These are phyloP conservation scores for Psittacus erithacus DNA, from an alignment of 2,113 vertebrate genomes.

Conservation along the genomic window DNA sequence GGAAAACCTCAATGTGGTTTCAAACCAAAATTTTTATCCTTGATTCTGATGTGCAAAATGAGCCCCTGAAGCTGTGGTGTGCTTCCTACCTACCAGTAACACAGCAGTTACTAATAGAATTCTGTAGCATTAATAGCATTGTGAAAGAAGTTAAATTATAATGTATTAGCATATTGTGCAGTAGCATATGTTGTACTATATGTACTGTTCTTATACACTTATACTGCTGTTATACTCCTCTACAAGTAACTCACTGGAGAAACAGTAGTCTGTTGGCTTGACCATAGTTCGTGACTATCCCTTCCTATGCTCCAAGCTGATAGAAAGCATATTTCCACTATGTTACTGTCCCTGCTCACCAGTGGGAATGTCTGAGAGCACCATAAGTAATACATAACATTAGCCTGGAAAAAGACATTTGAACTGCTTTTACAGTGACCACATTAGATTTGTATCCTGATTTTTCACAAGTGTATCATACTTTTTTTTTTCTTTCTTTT, in stretches of 20 bases:
- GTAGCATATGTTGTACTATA: background rate
- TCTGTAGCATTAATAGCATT: background rate
- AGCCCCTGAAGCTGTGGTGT: background rate
- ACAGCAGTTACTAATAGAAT: background rate
- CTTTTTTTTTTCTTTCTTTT: background rate
- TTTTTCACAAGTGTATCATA: background rate
- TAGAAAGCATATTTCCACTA: background rate
- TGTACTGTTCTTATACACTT: background rate
- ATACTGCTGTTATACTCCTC: background rate
- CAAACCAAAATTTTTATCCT: background rate
- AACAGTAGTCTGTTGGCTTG: background rate
- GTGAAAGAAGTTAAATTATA: background rate
- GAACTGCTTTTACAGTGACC: background rate
- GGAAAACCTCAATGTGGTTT: background rate
- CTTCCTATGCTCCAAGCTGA: background rate
- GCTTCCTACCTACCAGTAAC: background rate
- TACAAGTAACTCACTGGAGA: background rate
- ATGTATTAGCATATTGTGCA: background rate
- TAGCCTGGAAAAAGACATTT: background rate
- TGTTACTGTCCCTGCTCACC: background rate
- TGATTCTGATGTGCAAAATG: background rate
- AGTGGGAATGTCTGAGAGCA: rapidly evolving
- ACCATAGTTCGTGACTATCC: background rate
- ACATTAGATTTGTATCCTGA: background rate
- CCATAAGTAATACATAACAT: background rate